These are phyloP conservation scores for Neostethus bicornis DNA, from an alignment of 2,797 vertebrate species.

Conservation along the genomic window DNA sequence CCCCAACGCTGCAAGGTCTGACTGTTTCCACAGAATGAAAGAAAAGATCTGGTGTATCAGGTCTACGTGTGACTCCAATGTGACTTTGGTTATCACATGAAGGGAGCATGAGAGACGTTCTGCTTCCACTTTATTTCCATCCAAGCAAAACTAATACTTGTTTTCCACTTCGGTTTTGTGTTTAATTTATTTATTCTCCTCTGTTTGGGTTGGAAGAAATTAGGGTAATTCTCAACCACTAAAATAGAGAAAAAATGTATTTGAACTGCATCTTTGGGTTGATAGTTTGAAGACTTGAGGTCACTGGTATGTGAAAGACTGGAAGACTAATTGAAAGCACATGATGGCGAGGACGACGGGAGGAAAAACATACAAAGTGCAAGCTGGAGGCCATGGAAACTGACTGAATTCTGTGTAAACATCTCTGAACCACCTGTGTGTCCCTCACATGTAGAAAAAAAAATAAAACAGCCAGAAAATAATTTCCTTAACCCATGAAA, in stretches of 20 bases:
- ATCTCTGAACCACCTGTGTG: conserved; percentile 46
- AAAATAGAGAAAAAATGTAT: not conserved
- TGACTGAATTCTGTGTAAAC: conserved; percentile 34
- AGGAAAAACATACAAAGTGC: conserved; percentile 16
- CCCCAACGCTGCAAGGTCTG: too few species aligned
- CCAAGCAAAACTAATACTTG: conserved; percentile 6
- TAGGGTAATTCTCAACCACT: conserved; percentile 5
- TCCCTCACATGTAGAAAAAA: not conserved
- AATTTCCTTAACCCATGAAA: not conserved
- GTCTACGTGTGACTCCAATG: conserved; percentile 17
- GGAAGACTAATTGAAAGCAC: conserved; percentile 48
- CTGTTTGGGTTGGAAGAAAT: conserved; percentile 6
- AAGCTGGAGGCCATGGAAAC: conserved; percentile 29
- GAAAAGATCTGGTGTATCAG: too few species aligned
- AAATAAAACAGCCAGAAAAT: conserved; percentile 16
- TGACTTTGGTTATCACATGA: conserved; percentile 38
- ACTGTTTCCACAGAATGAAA: too few species aligned
- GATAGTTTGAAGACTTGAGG: conserved; percentile 12
- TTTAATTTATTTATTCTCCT: conserved; percentile 3
- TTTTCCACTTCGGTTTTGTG: conserved; percentile 9
- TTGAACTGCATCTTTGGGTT: conserved; percentile 5
- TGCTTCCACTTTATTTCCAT: conserved; percentile 12
- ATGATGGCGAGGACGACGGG: conserved; percentile 16
- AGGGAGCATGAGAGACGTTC: not conserved
- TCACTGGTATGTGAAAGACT: conserved; percentile 1